These are phyloP conservation scores for Scaptomyza cyrtandrae DNA, from an alignment of 2,888 invertebrate genomes.

Conservation along the genomic window DNA sequence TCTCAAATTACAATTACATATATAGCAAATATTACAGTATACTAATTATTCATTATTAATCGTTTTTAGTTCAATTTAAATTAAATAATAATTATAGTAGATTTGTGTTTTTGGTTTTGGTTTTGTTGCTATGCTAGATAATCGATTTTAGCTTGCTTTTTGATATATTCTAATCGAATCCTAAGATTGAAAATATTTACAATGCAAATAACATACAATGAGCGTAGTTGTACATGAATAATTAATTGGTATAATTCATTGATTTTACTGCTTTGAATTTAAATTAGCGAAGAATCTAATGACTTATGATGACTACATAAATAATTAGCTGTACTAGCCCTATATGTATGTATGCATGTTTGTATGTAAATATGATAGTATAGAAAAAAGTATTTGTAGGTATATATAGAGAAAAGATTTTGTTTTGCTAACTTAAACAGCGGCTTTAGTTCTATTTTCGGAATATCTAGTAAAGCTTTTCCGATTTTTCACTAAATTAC, in stretches of 20 bases:
- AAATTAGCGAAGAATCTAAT: slow-evolving; percentile 62
- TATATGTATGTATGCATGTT: background rate
- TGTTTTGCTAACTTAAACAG: slow-evolving; percentile 9
- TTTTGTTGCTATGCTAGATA: slow-evolving; percentile 13
- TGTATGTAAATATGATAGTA: slow-evolving; percentile 12
- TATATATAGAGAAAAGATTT: slow-evolving; percentile 28
- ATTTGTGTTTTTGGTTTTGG: background rate
- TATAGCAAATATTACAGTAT: slow-evolving; percentile 69
- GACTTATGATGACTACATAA: slow-evolving; percentile 48
- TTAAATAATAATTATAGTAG: slow-evolving; percentile 32
- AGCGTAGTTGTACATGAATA: slow-evolving; percentile 18
- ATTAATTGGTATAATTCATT: slow-evolving; percentile 20
- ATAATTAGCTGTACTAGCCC: background rate
- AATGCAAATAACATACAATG: slow-evolving; percentile 54
- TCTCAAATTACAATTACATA: slow-evolving; percentile 63
- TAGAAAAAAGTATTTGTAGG: slow-evolving; percentile 24
- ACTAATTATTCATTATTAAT: slow-evolving; percentile 41
- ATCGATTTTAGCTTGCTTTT: slow-evolving; percentile 3
- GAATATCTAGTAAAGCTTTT: slow-evolving; percentile 62
- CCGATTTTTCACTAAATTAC: slow-evolving; percentile 25
- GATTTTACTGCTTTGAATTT: slow-evolving; percentile 14
- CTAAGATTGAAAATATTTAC: slow-evolving; percentile 56
- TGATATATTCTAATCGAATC: slow-evolving; percentile 57
- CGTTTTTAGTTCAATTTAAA: slow-evolving; percentile 32
- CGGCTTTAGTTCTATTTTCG: slow-evolving; percentile 27